A percentile compares a stretch with the other conserved stretches of the same genome.
Evolutionary conservation across 2,113 vertebrate genomes (phyloP).

Genomic region (Otocyon megalotis): DNA sequence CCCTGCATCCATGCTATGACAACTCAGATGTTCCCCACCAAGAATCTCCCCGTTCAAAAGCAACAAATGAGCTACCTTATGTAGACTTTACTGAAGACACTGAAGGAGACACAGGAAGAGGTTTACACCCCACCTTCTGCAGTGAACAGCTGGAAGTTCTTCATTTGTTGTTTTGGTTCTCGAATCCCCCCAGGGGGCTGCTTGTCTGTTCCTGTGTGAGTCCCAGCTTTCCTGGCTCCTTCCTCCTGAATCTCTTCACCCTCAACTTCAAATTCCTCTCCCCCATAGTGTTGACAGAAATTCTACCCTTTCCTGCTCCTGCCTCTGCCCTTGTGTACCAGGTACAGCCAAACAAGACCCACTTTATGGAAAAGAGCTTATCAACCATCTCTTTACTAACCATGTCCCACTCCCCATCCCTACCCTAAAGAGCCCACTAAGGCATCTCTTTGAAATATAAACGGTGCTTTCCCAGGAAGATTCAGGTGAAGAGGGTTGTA

Average conservation of each 20-base stretch:
- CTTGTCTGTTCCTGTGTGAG: background rate
- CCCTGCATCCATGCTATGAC: background rate
- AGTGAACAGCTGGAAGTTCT: background rate
- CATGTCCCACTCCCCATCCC: background rate
- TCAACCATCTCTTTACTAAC: background rate
- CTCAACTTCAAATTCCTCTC: background rate
- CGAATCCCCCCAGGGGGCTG: background rate
- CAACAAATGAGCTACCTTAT: background rate
- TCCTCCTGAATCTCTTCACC: background rate
- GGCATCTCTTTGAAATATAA: background rate
- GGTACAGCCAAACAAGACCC: background rate
- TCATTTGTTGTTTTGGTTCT: background rate
- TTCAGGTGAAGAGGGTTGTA: background rate
- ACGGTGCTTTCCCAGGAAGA: rapidly evolving
- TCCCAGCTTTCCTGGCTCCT: background rate
- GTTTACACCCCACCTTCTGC: no score
- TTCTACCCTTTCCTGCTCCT: no score
- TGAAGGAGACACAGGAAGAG: background rate
- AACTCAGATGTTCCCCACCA: background rate
- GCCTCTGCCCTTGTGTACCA: background rate
- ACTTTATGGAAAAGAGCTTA: background rate
- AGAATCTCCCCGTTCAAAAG: background rate
- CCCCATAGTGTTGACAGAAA: background rate
- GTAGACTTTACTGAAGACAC: background rate
- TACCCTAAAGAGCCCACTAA: background rate